Percentiles rank a stretch among this genome's conserved stretches.
phyloP scores from a whole-genome alignment of 1,140 invertebrate species.

The Mya arenaria region DNA sequence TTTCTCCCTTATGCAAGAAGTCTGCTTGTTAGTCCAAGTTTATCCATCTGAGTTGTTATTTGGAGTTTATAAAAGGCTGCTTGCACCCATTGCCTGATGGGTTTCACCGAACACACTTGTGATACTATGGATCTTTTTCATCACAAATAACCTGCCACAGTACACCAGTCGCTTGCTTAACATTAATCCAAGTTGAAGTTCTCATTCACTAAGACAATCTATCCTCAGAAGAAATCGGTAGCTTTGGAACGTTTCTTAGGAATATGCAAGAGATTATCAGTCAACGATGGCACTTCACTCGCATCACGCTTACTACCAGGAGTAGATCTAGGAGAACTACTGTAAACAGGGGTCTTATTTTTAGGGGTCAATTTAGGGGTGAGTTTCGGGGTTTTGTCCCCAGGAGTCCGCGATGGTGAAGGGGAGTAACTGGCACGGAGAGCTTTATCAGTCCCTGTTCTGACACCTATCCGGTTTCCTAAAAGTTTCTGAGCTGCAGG shows the following conservation, averaged over 20 bases:
- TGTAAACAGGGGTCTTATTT: slow-evolving; percentile 55
- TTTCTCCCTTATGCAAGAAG: no score
- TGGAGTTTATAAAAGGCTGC: no score
- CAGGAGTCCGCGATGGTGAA: slow-evolving; percentile 68
- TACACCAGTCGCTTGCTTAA: no score
- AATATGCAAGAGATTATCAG: slow-evolving; percentile 90
- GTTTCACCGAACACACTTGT: no score
- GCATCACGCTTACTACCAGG: slow-evolving; percentile 74
- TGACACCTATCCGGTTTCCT: slow-evolving; percentile 82
- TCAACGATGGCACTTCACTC: slow-evolving; percentile 82
- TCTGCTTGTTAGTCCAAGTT: no score
- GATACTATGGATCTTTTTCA: no score
- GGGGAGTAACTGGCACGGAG: slow-evolving; percentile 84
- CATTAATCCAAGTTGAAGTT: no score
- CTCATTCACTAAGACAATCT: no score
- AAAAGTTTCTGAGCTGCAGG: slow-evolving; percentile 94
- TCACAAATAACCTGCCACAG: no score
- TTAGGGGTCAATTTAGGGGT: slow-evolving; percentile 57
- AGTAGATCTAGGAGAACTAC: slow-evolving; percentile 77
- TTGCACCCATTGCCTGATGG: no score
- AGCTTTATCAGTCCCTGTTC: slow-evolving; percentile 82
- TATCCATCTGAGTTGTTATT: no score
- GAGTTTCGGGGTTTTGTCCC: slow-evolving; percentile 62
- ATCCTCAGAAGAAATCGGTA: slow-evolving; percentile 74
- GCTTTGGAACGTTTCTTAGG: slow-evolving; percentile 77